Percentiles rank a stretch among this genome's conserved stretches.
These are phyloP conservation scores for Philonicus albiceps DNA, from an alignment of 2,888 invertebrate species.

Conservation along the genomic window DNA sequence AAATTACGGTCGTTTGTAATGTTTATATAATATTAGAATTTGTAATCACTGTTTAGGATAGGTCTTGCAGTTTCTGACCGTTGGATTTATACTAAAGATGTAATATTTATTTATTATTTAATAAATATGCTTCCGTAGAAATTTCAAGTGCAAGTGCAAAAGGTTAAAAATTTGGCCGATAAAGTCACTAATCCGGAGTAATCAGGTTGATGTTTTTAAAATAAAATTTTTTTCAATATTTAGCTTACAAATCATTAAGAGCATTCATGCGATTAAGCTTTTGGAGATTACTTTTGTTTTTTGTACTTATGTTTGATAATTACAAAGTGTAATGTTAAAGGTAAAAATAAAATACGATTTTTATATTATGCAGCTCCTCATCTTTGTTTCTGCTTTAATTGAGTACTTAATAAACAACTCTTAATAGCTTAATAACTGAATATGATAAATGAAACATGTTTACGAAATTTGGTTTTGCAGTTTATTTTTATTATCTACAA, in stretches of 20 bases:
- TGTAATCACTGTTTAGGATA: background rate
- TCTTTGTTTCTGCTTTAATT: too few species aligned
- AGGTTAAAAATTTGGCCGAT: background rate
- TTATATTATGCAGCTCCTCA: too few species aligned
- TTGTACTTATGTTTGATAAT: background rate
- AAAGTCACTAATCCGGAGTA: background rate
- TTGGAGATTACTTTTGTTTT: background rate
- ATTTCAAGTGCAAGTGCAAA: background rate
- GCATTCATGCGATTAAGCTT: background rate
- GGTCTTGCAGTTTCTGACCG: background rate
- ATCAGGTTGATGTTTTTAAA: background rate
- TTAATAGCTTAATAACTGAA: too few species aligned
- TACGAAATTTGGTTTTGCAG: too few species aligned
- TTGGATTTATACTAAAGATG: background rate
- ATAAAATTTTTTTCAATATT: background rate
- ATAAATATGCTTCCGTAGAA: background rate
- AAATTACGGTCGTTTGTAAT: background rate
- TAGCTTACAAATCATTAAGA: background rate
- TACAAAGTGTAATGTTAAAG: background rate
- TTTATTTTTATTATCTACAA: background rate
- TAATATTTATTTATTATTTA: background rate
- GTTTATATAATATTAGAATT: too few species aligned
- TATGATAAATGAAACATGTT: too few species aligned
- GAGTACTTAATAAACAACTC: too few species aligned
- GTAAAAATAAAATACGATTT: too few species aligned